Percentiles rank a stretch among this genome's conserved stretches.
phyloP scores from a whole-genome alignment of 2,797 vertebrate species.

The Oophaga sylvatica region DNA sequence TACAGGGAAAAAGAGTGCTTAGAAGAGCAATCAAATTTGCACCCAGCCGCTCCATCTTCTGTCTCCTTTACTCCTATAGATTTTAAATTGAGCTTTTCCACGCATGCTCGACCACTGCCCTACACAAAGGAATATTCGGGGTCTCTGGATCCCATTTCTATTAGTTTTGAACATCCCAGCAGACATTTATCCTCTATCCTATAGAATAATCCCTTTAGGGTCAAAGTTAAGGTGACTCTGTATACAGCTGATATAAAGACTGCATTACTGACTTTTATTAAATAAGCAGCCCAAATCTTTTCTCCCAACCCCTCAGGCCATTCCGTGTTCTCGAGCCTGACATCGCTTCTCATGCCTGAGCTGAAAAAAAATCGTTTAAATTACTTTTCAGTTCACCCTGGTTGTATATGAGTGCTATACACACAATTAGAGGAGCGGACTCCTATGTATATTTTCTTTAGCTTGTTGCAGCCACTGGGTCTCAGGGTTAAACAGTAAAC shows the following conservation, averaged over 20 bases:
- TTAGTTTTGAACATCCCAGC: too few relatives aligned
- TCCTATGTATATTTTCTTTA: slow-evolving; percentile 48
- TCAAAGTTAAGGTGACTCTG: not conserved
- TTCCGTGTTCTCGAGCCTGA: not conserved
- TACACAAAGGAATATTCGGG: too few relatives aligned
- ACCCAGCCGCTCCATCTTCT: too few relatives aligned
- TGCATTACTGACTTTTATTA: not conserved
- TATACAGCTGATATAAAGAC: not conserved
- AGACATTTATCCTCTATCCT: too few relatives aligned
- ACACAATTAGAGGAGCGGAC: slow-evolving; percentile 19
- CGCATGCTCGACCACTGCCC: too few relatives aligned
- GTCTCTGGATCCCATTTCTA: too few relatives aligned
- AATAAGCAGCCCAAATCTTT: not conserved
- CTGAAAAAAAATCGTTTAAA: not conserved
- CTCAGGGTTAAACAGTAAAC: slow-evolving; percentile 51
- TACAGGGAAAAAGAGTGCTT: too few relatives aligned
- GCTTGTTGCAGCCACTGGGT: slow-evolving; percentile 26
- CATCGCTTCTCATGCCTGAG: not conserved
- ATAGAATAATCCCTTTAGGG: not conserved
- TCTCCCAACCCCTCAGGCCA: not conserved
- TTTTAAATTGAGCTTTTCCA: too few relatives aligned
- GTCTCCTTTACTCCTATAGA: too few relatives aligned
- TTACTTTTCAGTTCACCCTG: slow-evolving; percentile 3
- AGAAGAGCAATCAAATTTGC: too few relatives aligned
- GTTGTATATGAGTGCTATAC: not conserved